phyloP scores from a whole-genome alignment of 2,888 invertebrate genomes.

The Lasioglossum figueresi region DNA sequence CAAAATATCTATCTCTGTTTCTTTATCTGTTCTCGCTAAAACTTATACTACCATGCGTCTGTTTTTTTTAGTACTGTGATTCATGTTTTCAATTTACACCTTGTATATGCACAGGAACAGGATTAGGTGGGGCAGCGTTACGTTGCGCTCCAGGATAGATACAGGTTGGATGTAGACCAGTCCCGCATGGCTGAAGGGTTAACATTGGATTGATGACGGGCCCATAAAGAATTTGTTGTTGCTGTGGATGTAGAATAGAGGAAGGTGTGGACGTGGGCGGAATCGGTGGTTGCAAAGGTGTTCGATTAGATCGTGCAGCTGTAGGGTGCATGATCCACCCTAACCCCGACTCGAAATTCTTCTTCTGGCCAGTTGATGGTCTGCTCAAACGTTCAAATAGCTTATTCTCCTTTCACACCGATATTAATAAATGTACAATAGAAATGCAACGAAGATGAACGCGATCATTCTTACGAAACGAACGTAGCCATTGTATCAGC shows the following conservation, averaged over 20 bases:
- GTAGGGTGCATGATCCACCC: slow-evolving; percentile 78
- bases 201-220: slow-evolving; percentile 72
- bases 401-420: neutral
- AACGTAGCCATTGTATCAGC: slow-evolving; percentile 54
- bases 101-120: slow-evolving; percentile 70
- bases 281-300: slow-evolving; percentile 65
- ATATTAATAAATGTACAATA: neutral
- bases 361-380: slow-evolving; percentile 39
- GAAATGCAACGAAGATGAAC: neutral
- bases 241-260: slow-evolving; percentile 68
- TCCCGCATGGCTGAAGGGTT: slow-evolving; percentile 73
- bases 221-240: slow-evolving; percentile 77
- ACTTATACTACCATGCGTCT: neutral
- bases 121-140: slow-evolving; percentile 64
- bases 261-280: slow-evolving; percentile 62
- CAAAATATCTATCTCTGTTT: neutral
- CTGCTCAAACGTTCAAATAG: slow-evolving; percentile 37
- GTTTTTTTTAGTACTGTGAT: neutral
- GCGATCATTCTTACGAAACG: neutral
- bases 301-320: slow-evolving; percentile 74
- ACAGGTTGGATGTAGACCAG: slow-evolving; percentile 74
- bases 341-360: slow-evolving; percentile 56
- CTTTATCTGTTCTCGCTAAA: neutral
- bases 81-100: slow-evolving; percentile 60
- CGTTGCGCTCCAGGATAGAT: slow-evolving; percentile 74